phyloP scores from a whole-genome alignment of 2,113 vertebrate species.

The Platichthys flesus region DNA sequence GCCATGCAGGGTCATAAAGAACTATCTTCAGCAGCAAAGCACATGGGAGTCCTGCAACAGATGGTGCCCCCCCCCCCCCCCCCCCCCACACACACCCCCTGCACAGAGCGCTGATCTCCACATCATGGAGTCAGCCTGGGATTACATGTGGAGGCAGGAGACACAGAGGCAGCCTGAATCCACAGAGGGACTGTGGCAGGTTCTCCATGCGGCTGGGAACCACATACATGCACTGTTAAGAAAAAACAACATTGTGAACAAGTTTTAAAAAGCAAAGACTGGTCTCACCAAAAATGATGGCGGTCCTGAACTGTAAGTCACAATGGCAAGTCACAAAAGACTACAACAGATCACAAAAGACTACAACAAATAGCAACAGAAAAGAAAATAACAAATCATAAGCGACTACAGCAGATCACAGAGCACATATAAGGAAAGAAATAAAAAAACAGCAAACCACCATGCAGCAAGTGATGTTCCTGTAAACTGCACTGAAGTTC shows the following conservation, averaged over 20 bases:
- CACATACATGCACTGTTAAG: neutral
- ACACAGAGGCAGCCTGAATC: slow-evolving; percentile 24
- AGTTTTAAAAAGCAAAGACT: too few relatives aligned
- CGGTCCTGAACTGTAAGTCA: too few relatives aligned
- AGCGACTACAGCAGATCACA: too few relatives aligned
- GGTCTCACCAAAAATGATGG: too few relatives aligned
- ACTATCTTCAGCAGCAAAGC: slow-evolving; percentile 25
- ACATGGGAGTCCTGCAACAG: slow-evolving; percentile 43
- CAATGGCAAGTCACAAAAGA: too few relatives aligned
- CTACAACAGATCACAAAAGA: too few relatives aligned
- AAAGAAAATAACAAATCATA: too few relatives aligned
- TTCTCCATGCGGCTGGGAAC: neutral
- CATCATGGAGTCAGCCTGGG: slow-evolving; percentile 48
- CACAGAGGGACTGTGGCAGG: slow-evolving; percentile 1
- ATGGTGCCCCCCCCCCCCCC: slow-evolving; percentile 27
- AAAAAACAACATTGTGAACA: too few relatives aligned
- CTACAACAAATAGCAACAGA: too few relatives aligned
- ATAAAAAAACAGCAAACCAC: too few relatives aligned
- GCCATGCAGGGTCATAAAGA: neutral
- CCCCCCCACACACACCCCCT: neutral
- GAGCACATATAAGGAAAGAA: too few relatives aligned
- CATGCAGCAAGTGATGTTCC: too few relatives aligned
- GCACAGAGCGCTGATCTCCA: slow-evolving; percentile 29
- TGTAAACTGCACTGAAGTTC: neutral
- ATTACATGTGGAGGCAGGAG: slow-evolving; percentile 44